Percentiles rank a stretch among this genome's conserved stretches.
Evolutionary conservation across 2,888 invertebrate genomes (phyloP).

Genomic region (Drosophila maculinotata): DNA sequence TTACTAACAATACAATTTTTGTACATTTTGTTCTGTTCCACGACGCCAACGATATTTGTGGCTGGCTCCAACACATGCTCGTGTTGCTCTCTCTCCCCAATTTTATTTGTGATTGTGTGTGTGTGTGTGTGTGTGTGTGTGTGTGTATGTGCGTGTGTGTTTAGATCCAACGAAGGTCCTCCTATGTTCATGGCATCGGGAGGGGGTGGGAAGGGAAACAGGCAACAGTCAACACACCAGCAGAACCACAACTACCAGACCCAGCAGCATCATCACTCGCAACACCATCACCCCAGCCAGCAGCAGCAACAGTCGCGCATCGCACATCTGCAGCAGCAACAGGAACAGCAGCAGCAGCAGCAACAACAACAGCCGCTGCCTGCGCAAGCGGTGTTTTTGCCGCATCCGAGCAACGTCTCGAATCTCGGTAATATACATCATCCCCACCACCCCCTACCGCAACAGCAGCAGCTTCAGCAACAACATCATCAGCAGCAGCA

Average conservation of each 20-base stretch:
- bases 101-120: constrained; percentile 15
- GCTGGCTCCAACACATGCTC: constrained; percentile 33
- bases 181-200: constrained; percentile 83
- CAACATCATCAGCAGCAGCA: constrained; percentile 53
- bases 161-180: constrained; percentile 82
- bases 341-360: constrained; percentile 57
- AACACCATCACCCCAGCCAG: constrained; percentile 57
- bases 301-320: constrained; percentile 56
- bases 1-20: constrained; percentile 71
- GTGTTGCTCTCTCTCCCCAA: constrained; percentile 29
- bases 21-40: constrained; percentile 75
- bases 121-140: constrained; percentile 30
- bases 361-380: constrained; percentile 34
- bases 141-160: constrained; percentile 11
- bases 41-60: constrained; percentile 42
- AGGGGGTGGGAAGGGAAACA: constrained; percentile 84
- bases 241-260: constrained; percentile 76
- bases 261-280: constrained; percentile 70
- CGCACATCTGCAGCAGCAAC: constrained; percentile 44
- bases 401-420: constrained; percentile 32
- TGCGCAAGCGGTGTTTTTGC: constrained; percentile 60
- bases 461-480: constrained; percentile 52
- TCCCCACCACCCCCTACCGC: constrained; percentile 51
- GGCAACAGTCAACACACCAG: constrained; percentile 76
- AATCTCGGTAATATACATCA: constrained; percentile 49